Conservation (phyloP, 1,140 invertebrate genomes). For the Streblospio benedicti region DNA sequence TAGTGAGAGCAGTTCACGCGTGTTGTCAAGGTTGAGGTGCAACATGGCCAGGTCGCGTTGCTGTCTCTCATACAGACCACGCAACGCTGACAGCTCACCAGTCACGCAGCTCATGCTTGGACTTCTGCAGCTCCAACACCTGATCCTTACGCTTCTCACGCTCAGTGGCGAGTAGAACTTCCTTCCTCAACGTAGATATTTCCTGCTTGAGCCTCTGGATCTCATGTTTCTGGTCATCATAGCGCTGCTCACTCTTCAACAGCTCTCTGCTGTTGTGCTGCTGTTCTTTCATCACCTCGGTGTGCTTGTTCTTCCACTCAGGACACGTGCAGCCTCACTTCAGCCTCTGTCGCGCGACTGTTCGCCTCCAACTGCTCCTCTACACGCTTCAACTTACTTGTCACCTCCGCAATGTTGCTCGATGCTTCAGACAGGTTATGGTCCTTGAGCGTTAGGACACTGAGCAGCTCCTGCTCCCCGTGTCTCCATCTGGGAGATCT, state of each 20-base stretch:
- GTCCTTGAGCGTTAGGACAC: slow-evolving; percentile 31
- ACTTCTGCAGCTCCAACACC: slow-evolving; percentile 17
- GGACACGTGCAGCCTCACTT: slow-evolving; percentile 21
- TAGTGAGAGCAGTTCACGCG: slow-evolving; percentile 16
- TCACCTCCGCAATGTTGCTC: slow-evolving; percentile 27
- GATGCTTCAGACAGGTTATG: slow-evolving; percentile 28
- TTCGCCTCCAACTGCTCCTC: slow-evolving; percentile 27
- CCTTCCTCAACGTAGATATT: no score
- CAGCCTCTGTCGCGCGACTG: slow-evolving; percentile 20
- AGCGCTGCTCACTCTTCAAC: no score
- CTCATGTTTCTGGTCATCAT: no score
- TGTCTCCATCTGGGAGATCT: slow-evolving; percentile 27
- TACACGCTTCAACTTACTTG: slow-evolving; percentile 25
- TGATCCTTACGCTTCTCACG: slow-evolving; percentile 23
- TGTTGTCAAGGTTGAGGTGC: slow-evolving; percentile 23
- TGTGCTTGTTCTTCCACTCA: slow-evolving; percentile 31
- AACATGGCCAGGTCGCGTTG: slow-evolving; percentile 23
- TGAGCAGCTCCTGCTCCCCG: slow-evolving; percentile 28
- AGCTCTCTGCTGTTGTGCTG: no score
- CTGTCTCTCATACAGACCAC: slow-evolving; percentile 27
- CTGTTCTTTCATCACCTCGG: no score
- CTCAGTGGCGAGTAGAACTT: no score
- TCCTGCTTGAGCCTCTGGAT: no score
- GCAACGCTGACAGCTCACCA: no score
- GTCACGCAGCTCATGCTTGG: slow-evolving; percentile 21